Evolutionary conservation across 1,140 invertebrate genomes (phyloP).

Genomic region (Scaptomyza graminum): DNA sequence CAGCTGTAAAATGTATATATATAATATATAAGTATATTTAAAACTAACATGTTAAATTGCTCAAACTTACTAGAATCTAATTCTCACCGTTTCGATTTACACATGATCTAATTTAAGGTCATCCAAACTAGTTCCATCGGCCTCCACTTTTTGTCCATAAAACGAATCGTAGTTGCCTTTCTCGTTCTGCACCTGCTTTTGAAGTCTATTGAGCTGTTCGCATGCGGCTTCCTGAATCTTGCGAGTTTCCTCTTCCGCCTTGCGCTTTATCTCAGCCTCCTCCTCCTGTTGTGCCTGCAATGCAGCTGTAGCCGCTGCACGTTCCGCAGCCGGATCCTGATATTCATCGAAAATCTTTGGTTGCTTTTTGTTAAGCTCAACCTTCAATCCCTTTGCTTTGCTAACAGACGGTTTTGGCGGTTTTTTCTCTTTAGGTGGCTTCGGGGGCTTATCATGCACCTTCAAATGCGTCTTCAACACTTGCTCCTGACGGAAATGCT

Average conservation of each 20-base stretch:
- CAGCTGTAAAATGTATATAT: constrained; percentile 22
- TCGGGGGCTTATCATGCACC: constrained; percentile 70
- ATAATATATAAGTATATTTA: background rate
- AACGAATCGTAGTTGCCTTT: constrained; percentile 68
- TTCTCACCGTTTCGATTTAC: constrained; percentile 37
- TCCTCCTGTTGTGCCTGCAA: constrained; percentile 68
- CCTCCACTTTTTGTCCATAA: constrained; percentile 63
- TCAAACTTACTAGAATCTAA: constrained; percentile 19
- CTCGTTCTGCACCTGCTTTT: constrained; percentile 57
- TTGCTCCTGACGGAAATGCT: constrained; percentile 77
- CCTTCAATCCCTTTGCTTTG: constrained; percentile 60
- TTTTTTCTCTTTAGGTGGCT: constrained; percentile 56
- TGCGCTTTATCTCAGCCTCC: constrained; percentile 71
- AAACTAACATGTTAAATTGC: constrained; percentile 19
- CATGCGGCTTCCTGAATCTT: constrained; percentile 75
- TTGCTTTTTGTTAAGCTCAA: constrained; percentile 46
- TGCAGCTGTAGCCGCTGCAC: constrained; percentile 70
- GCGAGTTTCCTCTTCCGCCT: constrained; percentile 66
- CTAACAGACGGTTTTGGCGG: constrained; percentile 43
- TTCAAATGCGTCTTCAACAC: constrained; percentile 78
- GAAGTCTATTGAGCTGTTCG: constrained; percentile 70
- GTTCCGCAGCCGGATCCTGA: constrained; percentile 68
- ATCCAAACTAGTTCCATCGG: constrained; percentile 50
- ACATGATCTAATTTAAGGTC: constrained; percentile 65
- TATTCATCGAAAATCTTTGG: constrained; percentile 71